Evolutionary conservation across 2,888 invertebrate species (phyloP).

Genomic region (Noctua janthe): DNA sequence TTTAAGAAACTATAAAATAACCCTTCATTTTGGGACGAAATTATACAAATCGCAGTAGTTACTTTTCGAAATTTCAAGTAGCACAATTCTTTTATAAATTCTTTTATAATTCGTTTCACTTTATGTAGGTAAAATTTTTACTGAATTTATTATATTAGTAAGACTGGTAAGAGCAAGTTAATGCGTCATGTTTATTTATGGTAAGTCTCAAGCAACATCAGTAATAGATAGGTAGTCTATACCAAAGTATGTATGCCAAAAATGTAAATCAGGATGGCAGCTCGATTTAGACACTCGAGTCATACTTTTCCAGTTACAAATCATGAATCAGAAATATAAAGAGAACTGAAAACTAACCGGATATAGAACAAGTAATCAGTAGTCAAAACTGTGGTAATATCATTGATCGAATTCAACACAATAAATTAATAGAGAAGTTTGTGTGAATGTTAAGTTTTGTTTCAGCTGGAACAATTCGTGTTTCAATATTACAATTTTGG

Average conservation of each 20-base stretch:
- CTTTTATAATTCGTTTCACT: neutral
- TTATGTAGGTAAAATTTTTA: neutral
- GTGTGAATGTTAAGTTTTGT: neutral
- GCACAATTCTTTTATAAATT: neutral
- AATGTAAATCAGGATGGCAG: conserved; percentile 19
- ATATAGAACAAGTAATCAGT: neutral
- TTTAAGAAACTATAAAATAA: conserved; percentile 2
- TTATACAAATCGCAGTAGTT: neutral
- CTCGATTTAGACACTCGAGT: conserved; percentile 36
- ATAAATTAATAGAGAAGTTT: neutral
- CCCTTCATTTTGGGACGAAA: neutral
- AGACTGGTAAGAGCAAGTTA: neutral
- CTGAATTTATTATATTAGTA: conserved; percentile 3
- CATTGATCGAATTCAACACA: conserved; percentile 4
- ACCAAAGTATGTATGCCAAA: conserved; percentile 6
- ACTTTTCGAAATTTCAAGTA: neutral
- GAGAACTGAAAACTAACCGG: neutral
- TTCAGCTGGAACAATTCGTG: conserved; percentile 5
- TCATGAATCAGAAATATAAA: conserved; percentile 24
- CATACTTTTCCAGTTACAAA: conserved; percentile 31
- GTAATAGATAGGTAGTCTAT: conserved; percentile 21
- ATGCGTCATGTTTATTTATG: conserved; percentile 19
- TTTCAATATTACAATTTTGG: neutral
- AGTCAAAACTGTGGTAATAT: neutral
- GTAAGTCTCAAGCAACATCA: conserved; percentile 13